These are phyloP conservation scores for Papilio helenus DNA, from an alignment of 1,140 invertebrate genomes.

Conservation along the genomic window DNA sequence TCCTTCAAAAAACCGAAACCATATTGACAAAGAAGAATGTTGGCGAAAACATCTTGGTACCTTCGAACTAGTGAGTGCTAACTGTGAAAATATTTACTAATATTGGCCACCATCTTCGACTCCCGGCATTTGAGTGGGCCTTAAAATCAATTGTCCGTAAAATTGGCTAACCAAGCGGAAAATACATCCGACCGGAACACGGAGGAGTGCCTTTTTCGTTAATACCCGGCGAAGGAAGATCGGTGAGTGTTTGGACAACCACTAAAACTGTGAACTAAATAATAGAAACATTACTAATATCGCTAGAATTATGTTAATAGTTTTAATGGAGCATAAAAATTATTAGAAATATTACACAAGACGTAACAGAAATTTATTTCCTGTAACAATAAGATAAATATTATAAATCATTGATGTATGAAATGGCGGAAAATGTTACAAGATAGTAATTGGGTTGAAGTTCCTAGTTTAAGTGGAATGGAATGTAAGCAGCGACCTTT, in stretches of 20 bases:
- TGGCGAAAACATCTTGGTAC: too few species aligned
- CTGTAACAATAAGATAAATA: not conserved
- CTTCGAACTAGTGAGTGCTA: too few species aligned
- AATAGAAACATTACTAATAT: not conserved
- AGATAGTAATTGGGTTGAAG: slow-evolving; percentile 16
- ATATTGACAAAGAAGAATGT: too few species aligned
- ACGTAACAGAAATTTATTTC: not conserved
- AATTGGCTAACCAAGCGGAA: slow-evolving; percentile 77
- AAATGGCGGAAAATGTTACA: too few species aligned
- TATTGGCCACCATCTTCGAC: too few species aligned
- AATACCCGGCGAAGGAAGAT: slow-evolving; percentile 55
- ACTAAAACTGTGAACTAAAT: slow-evolving; percentile 35
- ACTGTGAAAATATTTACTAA: too few species aligned
- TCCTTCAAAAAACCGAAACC: too few species aligned
- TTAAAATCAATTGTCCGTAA: slow-evolving; percentile 37
- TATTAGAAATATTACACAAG: not conserved
- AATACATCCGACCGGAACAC: slow-evolving; percentile 73
- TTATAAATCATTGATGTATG: too few species aligned
- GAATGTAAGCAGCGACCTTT: slow-evolving; percentile 50
- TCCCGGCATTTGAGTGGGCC: too few species aligned
- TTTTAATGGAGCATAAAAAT: not conserved
- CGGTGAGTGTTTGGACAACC: slow-evolving; percentile 42
- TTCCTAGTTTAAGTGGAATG: slow-evolving; percentile 42
- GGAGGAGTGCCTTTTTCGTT: slow-evolving; percentile 59
- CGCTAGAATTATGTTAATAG: not conserved